phyloP scores from a whole-genome alignment of 2,113 vertebrate species.

The Sylvietta virens region DNA sequence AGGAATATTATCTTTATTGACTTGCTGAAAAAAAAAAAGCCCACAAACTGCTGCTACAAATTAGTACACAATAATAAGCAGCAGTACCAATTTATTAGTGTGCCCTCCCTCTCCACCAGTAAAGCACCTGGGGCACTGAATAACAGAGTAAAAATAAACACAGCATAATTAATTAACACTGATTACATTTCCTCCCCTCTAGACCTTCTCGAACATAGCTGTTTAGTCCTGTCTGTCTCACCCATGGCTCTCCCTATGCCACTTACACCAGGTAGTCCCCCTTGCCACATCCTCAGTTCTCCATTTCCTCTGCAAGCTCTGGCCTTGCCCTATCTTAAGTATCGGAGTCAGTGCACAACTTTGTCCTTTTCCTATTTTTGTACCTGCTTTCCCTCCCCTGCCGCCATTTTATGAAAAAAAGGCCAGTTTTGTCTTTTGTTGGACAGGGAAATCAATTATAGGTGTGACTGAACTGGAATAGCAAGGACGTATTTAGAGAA shows the following conservation, averaged over 20 bases:
- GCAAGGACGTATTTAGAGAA: not conserved
- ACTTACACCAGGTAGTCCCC: not conserved
- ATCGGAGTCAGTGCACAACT: rapidly evolving
- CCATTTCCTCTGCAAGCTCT: not conserved
- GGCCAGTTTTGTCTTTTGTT: not conserved
- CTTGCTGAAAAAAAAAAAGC: slow-evolving; percentile 58
- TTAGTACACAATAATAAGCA: slow-evolving; percentile 59
- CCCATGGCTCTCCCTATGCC: not conserved
- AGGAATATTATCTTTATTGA: slow-evolving; percentile 77
- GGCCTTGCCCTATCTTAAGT: not conserved
- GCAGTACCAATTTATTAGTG: slow-evolving; percentile 54
- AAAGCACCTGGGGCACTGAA: slow-evolving; percentile 53
- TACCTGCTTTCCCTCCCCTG: not conserved
- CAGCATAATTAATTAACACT: slow-evolving; percentile 37
- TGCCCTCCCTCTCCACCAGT: slow-evolving; percentile 31
- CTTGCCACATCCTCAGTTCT: not conserved
- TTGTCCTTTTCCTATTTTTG: not conserved
- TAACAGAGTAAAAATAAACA: slow-evolving; percentile 57
- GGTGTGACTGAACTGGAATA: not conserved
- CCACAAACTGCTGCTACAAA: slow-evolving; percentile 43
- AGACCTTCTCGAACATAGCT: not conserved
- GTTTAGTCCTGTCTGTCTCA: not conserved
- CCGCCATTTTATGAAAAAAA: not conserved
- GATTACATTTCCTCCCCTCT: slow-evolving; percentile 16
- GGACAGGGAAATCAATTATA: not conserved